Base-by-base conservation (phyloP, 2,888 invertebrate genomes). In the Tetanocera ferruginea region DNA sequence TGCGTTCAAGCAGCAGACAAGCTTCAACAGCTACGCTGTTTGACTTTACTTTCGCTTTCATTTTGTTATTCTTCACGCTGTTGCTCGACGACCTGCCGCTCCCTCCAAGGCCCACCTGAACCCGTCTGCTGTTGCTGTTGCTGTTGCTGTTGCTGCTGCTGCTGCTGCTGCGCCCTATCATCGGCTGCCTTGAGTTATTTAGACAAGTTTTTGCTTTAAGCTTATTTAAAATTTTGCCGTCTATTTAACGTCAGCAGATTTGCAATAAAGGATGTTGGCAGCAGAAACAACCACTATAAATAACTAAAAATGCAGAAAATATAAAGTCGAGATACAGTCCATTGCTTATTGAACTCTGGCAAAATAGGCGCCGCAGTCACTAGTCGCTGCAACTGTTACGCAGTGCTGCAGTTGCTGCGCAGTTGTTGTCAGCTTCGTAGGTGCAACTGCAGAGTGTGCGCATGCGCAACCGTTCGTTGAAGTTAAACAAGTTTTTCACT, bases 21-120 rank as follows among this genome's bases (percentile, higher is more conserved):
- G 34, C 37, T 37, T 64, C 34, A 77, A 77, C 77, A 49, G 71
- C 72, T 77, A 55, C 23, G 57, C 69, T 57, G 11, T 60, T 76
- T 70, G 25, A 55, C 31, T 71, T 62, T 57, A 73, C 77, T 77
- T 77, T 77, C 77, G 77, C 77, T 31, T 64, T 64, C 64, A 31
- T 31, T 64, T 64, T 64, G 31, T 11, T 31, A 64, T 64, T 31
- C n/a, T n/a, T 64, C 64, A 31, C 25, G 5, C 31, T 64, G 34
- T 6, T 31, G 57, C 25, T 25, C 25, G 57, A n/a, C 19, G 17
- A 57, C 25, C 57, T 57, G 23, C 9, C 2, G 17, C 3, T 25
- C 57, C 19, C 23, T 57, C 57, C 25, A 25, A 9, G 23, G 25
- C 23, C 19, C 25, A 25, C 23, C 25, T 25, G 9, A n/a, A n/a